Base-by-base conservation (phyloP, 2,888 invertebrate genomes). In the Mesoligia furuncula region DNA sequence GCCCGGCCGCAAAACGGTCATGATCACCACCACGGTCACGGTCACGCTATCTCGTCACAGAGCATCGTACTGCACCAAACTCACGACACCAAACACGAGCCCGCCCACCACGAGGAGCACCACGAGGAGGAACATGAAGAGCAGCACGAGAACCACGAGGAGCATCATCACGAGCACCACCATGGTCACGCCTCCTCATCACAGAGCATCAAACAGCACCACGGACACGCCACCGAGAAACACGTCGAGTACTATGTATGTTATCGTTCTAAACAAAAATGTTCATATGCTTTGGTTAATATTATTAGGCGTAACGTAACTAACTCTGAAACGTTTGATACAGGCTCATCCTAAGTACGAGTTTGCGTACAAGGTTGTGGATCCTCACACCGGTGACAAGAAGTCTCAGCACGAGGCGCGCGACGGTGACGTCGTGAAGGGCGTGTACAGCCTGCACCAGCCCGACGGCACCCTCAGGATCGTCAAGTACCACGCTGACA, bases 361-460 rank as follows among this genome's bases (percentile, higher is more conserved):
- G 89, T 96, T 95, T 89, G 93, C 95, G 85, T 96, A 96, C 89
- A 93, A 95, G 48, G 96, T 95, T 6, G 93, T 94, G 81, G 97
- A 97, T 84, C 94, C 93, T 1, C 97, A 97, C 85, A 97, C 97
- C 59, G 97, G 96, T 9, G 97, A 97, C 92, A 93, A 95, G 87
- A 97, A 97, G 90, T 94, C 93, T 84, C 97, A 97, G 89, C 92
- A 94, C 75, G 97, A 97, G 91, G 90, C 93, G 75, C 94, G 95
- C 67, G 96, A 97, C 92, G 97, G 97, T 1, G 95, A 97, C 88
- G 94, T 94, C 64, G 97, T 97, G 77, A 95, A 96, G 90, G 97
- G 97, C 54, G 96, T 97, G 87, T 97, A 97, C 91, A 95, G 94
- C 75, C 91, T 97, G 75, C 94, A 96, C 84, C 96, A 97, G 87